These are phyloP conservation scores for Heteromormyrus szaboi DNA, from an alignment of 2,797 vertebrate species.

Conservation along the genomic window DNA sequence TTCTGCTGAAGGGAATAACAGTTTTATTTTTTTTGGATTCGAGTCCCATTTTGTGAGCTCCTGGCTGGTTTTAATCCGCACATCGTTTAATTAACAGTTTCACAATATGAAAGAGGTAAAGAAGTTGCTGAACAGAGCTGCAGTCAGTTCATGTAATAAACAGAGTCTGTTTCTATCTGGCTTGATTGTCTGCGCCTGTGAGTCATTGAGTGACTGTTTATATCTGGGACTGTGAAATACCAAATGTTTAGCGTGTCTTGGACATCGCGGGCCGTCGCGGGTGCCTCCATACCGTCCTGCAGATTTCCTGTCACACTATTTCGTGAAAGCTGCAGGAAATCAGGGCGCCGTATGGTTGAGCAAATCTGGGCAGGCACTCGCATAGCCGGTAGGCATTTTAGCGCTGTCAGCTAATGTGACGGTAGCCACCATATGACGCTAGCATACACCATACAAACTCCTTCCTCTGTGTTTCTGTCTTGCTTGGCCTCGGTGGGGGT, in stretches of 20 bases:
- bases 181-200: neutral
- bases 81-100: neutral
- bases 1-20: neutral
- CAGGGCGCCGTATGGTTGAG: neutral
- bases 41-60: neutral
- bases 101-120: neutral
- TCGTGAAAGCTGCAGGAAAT: neutral
- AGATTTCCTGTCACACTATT: neutral
- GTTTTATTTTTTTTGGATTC: neutral
- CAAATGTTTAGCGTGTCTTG: conserved; percentile 5
- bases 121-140: neutral
- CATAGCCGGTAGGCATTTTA: neutral
- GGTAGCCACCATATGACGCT: neutral
- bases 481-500: neutral
- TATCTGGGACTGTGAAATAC: conserved; percentile 1
- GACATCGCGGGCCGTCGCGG: neutral
- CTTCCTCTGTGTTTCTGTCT: neutral
- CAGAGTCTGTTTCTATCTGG: neutral
- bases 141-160: neutral
- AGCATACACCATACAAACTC: neutral
- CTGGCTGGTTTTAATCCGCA: neutral
- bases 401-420: neutral
- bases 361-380: neutral
- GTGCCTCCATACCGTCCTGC: neutral
- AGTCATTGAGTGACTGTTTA: conserved; percentile 1